Evolutionary conservation across 2,888 invertebrate species (phyloP).

Genomic region (Teleogryllus oceanicus): DNA sequence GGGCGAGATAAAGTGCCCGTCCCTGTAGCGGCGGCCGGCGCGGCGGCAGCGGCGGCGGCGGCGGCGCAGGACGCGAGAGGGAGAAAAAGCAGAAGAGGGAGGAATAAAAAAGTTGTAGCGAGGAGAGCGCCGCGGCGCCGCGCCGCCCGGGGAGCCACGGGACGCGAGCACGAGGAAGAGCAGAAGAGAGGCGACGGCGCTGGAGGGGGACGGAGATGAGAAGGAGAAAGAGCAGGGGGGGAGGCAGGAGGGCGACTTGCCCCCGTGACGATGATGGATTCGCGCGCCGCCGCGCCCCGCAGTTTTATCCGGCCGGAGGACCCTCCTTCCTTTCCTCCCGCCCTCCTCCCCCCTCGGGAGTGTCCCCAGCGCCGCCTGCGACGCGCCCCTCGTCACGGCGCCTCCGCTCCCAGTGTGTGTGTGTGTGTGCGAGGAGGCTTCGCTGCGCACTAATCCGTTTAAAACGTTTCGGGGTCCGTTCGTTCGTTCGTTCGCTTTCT

Average conservation of each 20-base stretch:
- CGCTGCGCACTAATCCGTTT: not conserved
- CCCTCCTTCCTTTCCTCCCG: not conserved
- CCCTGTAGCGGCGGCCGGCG: not conserved
- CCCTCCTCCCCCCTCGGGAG: no score
- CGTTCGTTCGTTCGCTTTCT: not conserved
- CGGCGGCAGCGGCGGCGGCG: not conserved
- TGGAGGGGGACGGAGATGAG: not conserved
- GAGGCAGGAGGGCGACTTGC: not conserved
- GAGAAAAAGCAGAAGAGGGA: constrained; percentile 8
- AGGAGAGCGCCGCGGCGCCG: not conserved
- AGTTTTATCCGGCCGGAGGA: constrained; percentile 7
- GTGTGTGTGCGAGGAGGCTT: not conserved
- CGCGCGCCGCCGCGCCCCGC: constrained; percentile 6
- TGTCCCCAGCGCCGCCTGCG: not conserved
- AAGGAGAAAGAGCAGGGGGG: not conserved
- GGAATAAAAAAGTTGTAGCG: constrained; percentile 18
- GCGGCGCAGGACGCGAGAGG: not conserved
- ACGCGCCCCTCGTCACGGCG: not conserved
- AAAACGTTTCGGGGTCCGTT: constrained; percentile 5
- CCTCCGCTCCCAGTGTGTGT: not conserved
- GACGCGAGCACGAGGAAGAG: not conserved
- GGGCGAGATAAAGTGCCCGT: not conserved
- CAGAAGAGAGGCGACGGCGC: not conserved
- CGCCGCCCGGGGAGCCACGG: not conserved
- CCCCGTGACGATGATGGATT: constrained; percentile 4